Evolutionary conservation across 1,140 invertebrate genomes (phyloP), one percentile per base, ranked within the genome.

Genomic region (Euwallacea fornicatus): DNA sequence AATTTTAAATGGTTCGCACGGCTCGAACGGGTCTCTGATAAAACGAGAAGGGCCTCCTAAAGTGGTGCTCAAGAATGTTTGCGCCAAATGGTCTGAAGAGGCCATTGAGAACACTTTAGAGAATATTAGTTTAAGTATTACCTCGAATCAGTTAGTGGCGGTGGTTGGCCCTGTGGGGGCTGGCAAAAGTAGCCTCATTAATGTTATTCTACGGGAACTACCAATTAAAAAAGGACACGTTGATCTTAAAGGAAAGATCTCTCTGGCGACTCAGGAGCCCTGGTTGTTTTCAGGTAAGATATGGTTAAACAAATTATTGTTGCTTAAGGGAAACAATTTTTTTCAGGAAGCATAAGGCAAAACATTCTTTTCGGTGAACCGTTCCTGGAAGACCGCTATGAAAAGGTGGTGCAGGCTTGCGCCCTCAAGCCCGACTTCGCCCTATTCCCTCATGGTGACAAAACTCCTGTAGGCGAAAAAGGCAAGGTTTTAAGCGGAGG

Each of bases 151-250:
- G 78, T 84, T 94, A 55, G 77, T 90, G 47, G 89, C 89, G n/a
- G 81, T 95, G 0, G 88, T 93, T 62, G 94, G 94, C 33, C 86
- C 90, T 53, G 91, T 96, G 15, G 93, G 93, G 11, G 85, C 90
- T 10, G 93, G 94, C 11, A 96, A 96, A 84, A 90, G 88, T 42
- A 93, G 90, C 0, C 74, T 93, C 1, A 79, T 93, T 0, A 85
- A 93, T 75, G 84, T 87, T 0, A 84, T 95, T 66, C 82, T 95
- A 0, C 84, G 86, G 42, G 94, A 96, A 81, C 78, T 95, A 46
- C 88, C 90, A 15, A 73, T 90, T 2, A 80, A 77, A 0, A 77
- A 80, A 0, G 94, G 94, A 2, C 82, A 69, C n/a, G 41, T 96
- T 0, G 83, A 87, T 61, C 83, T 95, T 0, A 85, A 86, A 54